Percentiles rank a stretch among this genome's conserved stretches.
These are phyloP conservation scores for Pseudochirops cupreus DNA, from an alignment of 2,797 vertebrate species.

Conservation along the genomic window DNA sequence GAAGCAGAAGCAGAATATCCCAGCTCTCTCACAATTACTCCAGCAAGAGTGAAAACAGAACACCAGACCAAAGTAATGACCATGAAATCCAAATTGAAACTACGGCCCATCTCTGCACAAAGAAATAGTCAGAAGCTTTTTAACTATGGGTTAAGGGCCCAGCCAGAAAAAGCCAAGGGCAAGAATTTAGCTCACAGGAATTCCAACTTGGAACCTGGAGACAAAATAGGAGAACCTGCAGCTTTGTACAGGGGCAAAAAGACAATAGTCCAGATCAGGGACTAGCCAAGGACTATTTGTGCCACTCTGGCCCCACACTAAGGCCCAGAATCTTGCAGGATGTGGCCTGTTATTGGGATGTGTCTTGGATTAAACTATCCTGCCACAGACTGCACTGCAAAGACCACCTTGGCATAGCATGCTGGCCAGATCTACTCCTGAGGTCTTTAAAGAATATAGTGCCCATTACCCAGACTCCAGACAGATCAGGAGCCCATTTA, in stretches of 20 bases:
- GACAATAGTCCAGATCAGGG: not conserved
- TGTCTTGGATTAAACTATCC: not conserved
- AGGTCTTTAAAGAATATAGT: not conserved
- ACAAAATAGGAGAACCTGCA: not conserved
- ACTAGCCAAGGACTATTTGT: not conserved
- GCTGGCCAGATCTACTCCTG: not conserved
- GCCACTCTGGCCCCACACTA: not conserved
- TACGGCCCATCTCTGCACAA: not conserved
- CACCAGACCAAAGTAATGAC: not conserved
- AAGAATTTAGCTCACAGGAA: not conserved
- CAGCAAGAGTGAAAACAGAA: not conserved
- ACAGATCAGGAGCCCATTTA: not conserved
- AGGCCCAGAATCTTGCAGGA: not conserved
- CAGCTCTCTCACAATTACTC: not conserved
- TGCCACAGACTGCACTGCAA: not conserved
- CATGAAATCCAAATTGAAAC: not conserved
- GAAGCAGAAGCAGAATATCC: not conserved
- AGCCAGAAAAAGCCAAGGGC: not conserved
- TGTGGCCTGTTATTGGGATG: not conserved
- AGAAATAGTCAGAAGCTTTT: not conserved
- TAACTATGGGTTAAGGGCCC: not conserved
- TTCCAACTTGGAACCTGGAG: not conserved
- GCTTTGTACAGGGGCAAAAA: not conserved
- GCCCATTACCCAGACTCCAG: not conserved
- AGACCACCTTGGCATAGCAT: not conserved